Base-by-base conservation (phyloP, 1,140 invertebrate species). In the Monomorium pharaonis region DNA sequence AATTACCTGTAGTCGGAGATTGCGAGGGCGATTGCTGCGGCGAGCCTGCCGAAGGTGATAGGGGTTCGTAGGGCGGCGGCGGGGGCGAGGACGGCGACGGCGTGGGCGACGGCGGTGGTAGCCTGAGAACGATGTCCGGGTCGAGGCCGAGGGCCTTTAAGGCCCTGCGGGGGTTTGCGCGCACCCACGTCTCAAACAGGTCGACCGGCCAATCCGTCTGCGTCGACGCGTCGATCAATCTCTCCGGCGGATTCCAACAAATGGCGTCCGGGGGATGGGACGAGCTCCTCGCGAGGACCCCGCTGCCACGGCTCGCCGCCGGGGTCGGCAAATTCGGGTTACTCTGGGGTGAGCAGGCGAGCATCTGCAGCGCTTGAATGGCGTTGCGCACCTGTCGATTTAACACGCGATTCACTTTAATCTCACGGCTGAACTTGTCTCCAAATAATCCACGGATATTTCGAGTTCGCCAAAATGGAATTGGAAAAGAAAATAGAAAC, bases 191-290 rank as follows among this genome's bases (percentile, higher is more conserved):
- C 60, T 95, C 94, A 49, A 95, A 92, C 12, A 94, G 30, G 30
- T 95, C 94, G 2, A 94, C 90, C 10, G 94, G 92, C 81, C 94
- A 93, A 54, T 96, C 95, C 2, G 96, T 96, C 92, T 96, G 96
- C n/a, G 94, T 95, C 37, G 93, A 92, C 1, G 88, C 88, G 27
- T 95, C 94, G 42, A 76, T 89, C 78, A 92, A 86, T 30, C 87
- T 91, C 9, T 87, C 86, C 0, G 93, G 92, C 18, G 92, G 90
- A 89, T 97, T 96, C 97, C 97, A 97, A 91, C 96, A 97, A 88
- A 97, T 97, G 21, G 98, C 97, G 88, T 98, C 97, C 1, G 97
- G 97, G 1, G 97, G 97, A 95, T 98, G 97, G 0, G 97, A 98
- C 58, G 97, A 97, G 89, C 97, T 97, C 51, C 97, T 95, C 7